Base-by-base conservation (phyloP, 2,888 invertebrate species). In the Ryuthela nishihirai region DNA sequence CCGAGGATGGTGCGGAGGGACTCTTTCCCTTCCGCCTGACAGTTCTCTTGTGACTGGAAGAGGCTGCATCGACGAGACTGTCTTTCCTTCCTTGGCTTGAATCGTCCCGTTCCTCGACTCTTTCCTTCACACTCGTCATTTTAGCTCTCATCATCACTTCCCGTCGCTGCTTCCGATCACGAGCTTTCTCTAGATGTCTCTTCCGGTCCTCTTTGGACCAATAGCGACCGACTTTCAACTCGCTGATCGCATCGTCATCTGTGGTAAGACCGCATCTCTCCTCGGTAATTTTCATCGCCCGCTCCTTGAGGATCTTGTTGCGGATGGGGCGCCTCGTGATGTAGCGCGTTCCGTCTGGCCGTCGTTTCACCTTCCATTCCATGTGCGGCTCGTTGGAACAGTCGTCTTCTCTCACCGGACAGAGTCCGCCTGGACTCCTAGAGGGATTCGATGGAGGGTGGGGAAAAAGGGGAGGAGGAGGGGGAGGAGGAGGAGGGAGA, bases 131-230 rank as follows among this genome's bases (percentile, higher is more conserved):
- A 25, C 66, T 65, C 10, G 56, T 56, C 41, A 61, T 53, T 43
- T 66, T 67, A 5, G 68, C 73, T 71, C 67, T 72, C 70, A 67
- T 54, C 38, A 65, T 39, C 21, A 52, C 62, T 17, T 50, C 58
- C 21, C 59, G 66, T 44, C 62, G 71, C 20, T 78, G 75, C 67
- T 69, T 50, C 64, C 84, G 78, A 70, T 85, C 84, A 41, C 80
- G 78, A 1, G 85, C 82, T 48, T 82, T 80, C 69, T 86, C 86
- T 67, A 86, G 73, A 67, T 88, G 87, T 38, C 82, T 77, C 69
- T 85, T 86, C 2, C 85, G 79, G 65, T 87, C 87, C 66, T 85
- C 86, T 71, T 83, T 82, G 3, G 81, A 82, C 85, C 87, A 87
- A 71, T 85, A 88, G 25, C 85, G 80, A 5, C 87, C 87, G 17